Conservation (phyloP, 1,140 invertebrate genomes). For the Grapholita molesta region DNA sequence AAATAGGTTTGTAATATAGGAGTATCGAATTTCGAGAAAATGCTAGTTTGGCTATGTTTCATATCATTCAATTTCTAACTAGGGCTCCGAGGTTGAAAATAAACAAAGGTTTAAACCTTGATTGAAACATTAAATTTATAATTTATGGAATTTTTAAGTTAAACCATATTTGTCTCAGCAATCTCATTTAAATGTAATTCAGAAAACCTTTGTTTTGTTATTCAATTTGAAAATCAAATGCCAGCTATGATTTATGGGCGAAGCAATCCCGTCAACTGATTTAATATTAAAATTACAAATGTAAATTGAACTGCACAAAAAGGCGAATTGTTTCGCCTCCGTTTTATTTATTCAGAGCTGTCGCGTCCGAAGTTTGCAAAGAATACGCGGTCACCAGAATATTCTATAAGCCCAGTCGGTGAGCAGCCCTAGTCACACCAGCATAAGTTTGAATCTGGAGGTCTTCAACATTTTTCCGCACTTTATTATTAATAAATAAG, state of each 20-base stretch:
- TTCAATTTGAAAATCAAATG: neutral
- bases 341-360: slow-evolving; percentile 44
- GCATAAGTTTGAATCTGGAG: slow-evolving; percentile 6
- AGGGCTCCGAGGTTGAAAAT: too few species aligned
- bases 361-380: slow-evolving; percentile 27
- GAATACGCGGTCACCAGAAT: slow-evolving; percentile 41
- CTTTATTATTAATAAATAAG: too few species aligned
- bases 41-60: too few species aligned
- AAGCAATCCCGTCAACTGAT: slow-evolving; percentile 3
- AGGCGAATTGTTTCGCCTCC: slow-evolving; percentile 26
- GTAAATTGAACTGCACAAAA: slow-evolving; percentile 16
- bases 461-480: neutral
- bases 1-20: too few species aligned
- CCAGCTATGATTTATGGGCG: neutral
- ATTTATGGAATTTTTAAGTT: neutral
- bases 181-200: neutral
- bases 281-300: slow-evolving; percentile 12
- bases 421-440: neutral
- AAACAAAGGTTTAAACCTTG: too few species aligned
- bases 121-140: too few species aligned
- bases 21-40: too few species aligned
- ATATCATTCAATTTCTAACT: too few species aligned
- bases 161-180: neutral
- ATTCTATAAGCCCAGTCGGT: slow-evolving; percentile 36
- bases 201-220: neutral